Base-by-base conservation (phyloP, 23 tunicate genomes). In the Ascidia mentula region DNA sequence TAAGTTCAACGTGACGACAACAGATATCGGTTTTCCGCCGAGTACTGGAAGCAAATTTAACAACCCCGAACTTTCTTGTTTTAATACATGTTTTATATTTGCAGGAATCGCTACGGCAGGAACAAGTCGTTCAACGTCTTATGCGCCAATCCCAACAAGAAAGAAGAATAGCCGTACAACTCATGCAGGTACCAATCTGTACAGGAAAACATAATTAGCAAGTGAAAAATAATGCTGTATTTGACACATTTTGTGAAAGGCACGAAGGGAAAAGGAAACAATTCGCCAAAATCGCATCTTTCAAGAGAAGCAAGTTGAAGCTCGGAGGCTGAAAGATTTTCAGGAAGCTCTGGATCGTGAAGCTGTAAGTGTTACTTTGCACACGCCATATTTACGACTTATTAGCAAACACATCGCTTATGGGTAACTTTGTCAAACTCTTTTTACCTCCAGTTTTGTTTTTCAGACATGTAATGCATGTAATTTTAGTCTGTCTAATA, bases 91-190 rank as follows among this genome's bases (percentile, higher is more conserved):
- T 31, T 30, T 18, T 34, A 17, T 33, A 9, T 79, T 31, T 42
- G 9, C 38, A 82, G 93, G 93, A 93, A 40, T 77, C 93, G 0
- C 77, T 79, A 31, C 79, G 98, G 18, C 98, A 93, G 77, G 98
- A 93, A 69, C 98, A 93, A 84, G 78, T 93, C 34, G 93, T 93
- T 34, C 92, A 93, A 65, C 69, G 98, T 36, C 70, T 93, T 34
- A 84, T 93, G 98, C 69, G 93, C 22, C 98, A 93, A 80, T 93
- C 98, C 12, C 92, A 90, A 69, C 89, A 89, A 77, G 98, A 93
- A 77, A 69, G 88, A 80, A 70, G 98, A 31, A 87, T 93, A 12
- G 90, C 98, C 0, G 94, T 88, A 2, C 98, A 93, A 61, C 86
- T 93, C 34, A 88, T 93, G 98, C 93, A 88, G 80, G 87, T 88